Conservation (phyloP, 1,140 invertebrate species). For the Caenorhabditis remanei region DNA sequence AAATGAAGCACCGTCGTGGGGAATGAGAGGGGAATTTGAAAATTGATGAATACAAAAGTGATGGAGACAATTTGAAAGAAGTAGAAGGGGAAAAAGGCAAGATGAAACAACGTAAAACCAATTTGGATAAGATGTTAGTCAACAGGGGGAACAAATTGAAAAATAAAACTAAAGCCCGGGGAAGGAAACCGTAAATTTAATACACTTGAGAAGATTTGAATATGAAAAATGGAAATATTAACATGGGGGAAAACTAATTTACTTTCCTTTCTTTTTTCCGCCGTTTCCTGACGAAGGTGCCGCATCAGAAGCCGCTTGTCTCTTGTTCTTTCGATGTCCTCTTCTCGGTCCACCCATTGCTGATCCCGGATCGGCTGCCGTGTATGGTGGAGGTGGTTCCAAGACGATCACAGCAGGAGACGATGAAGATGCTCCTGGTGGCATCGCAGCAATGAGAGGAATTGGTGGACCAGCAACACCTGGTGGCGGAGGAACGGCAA, state of each 20-base stretch:
- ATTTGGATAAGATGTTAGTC: background rate
- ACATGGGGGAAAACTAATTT: background rate
- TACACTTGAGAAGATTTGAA: background rate
- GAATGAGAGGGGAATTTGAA: background rate
- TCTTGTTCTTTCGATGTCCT: constrained; percentile 65
- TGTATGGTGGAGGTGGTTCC: constrained; percentile 74
- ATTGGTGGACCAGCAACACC: constrained; percentile 9
- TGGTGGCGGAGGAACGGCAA: constrained; percentile 39
- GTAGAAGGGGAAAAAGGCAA: constrained; percentile 22
- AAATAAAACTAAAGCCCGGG: constrained; percentile 51
- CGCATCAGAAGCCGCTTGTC: constrained; percentile 61
- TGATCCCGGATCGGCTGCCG: constrained; percentile 64
- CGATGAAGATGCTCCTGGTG: constrained; percentile 8
- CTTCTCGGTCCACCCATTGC: constrained; percentile 63
- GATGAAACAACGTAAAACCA: constrained; percentile 20
- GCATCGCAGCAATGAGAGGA: constrained; percentile 22
- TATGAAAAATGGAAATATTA: background rate
- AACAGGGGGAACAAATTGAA: background rate
- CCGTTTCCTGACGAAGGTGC: constrained; percentile 4
- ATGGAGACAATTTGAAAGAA: background rate
- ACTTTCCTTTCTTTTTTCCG: constrained; percentile 46
- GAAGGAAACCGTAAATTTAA: constrained; percentile 24
- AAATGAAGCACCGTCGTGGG: constrained; percentile 32
- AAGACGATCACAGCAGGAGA: constrained; percentile 68
- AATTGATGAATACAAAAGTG: constrained; percentile 11